Evolutionary conservation across 2,797 vertebrate genomes (phyloP).

Genomic region (Furcifer pardalis): DNA sequence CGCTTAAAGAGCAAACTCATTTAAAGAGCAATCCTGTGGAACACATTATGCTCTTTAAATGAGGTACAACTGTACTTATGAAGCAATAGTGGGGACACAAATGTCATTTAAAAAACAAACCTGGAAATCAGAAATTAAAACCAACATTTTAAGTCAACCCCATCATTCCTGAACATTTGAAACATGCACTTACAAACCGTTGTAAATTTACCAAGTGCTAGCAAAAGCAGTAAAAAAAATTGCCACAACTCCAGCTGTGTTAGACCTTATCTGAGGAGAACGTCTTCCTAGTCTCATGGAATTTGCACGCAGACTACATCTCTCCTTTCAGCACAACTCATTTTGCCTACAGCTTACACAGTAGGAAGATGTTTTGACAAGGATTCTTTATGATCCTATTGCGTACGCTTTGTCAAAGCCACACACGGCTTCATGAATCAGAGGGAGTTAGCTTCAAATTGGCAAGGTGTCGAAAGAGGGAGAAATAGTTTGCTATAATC

Average conservation of each 20-base stretch:
- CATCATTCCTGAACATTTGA: background rate
- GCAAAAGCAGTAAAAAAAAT: background rate
- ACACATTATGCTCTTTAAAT: too few species aligned
- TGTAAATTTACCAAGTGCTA: background rate
- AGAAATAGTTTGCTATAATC: background rate
- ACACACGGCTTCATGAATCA: background rate
- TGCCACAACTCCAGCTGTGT: background rate
- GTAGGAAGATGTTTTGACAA: background rate
- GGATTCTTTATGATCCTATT: constrained; percentile 15
- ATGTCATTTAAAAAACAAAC: background rate
- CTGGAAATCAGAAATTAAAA: too few species aligned
- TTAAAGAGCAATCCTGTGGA: too few species aligned
- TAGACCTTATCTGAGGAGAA: background rate
- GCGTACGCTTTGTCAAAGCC: background rate
- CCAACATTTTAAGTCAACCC: background rate
- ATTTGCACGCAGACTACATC: background rate
- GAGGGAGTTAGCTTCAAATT: background rate
- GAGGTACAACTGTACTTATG: background rate
- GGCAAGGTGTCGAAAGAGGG: background rate
- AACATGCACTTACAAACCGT: background rate
- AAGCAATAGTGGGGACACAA: background rate
- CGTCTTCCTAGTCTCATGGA: background rate
- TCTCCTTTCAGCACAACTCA: background rate
- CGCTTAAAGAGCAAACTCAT: too few species aligned
- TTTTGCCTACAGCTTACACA: background rate